Base-by-base conservation (phyloP, 2,113 vertebrate genomes). In the Brachyistius frenatus region DNA sequence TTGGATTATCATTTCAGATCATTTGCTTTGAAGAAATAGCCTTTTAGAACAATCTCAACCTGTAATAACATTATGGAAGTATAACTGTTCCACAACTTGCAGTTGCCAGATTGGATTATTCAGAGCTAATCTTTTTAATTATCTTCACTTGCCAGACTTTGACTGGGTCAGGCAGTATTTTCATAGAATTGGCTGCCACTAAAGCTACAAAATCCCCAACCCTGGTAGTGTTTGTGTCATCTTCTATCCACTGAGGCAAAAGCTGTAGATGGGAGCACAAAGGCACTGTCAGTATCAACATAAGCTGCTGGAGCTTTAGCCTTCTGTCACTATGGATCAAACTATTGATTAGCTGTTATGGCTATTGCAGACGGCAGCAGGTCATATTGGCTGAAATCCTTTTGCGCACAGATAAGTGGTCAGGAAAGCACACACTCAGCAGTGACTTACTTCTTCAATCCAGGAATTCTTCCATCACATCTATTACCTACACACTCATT, bases 311-410 rank as follows among this genome's bases (percentile, higher is more conserved):
- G 67, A 76, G 83, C 70, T 66, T 77, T 70, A 65, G 52, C 76
- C 73, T 15, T 83, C 78, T 78, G 86, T 88, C 88, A 81, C 70
- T 65, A 78, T 72, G 85, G 81, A 81, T 91, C 87, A 86, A 62
- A 46, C 36, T 84, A 90, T 90, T 80, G 90, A 92, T 90, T 88
- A 87, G 77, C 81, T 85, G 86, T 76, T 87, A 77, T 80, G 68
- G 71, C 64, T 84, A 78, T 77, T 84, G 82, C 87, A 74, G 78
- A 89, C 49, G 52, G 66, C 57, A 75, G 87, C 76, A 82, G 87
- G 65, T 89, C 66, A 80, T 81, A 86, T 72, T 69, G 82, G 79
- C 80, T 73, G 62, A 56, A 84, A 83, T 86, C 77, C 64, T 31
- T 84, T 89, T 32, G 56, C 70, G 14, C 81, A 83, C 66, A 75